These are phyloP conservation scores for Drosophila setosimentum DNA, from an alignment of 2,888 invertebrate species.

Conservation along the genomic window DNA sequence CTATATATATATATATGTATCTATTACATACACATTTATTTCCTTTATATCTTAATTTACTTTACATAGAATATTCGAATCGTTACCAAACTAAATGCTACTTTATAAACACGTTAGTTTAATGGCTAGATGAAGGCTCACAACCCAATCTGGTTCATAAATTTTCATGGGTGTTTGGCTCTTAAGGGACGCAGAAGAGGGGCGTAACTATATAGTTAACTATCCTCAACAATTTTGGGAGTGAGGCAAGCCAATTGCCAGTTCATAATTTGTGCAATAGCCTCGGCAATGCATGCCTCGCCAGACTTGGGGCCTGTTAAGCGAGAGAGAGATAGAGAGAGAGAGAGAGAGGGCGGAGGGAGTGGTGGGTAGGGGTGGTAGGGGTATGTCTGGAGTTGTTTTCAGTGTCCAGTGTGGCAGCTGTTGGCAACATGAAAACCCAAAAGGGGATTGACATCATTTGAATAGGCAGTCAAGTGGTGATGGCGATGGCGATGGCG, in stretches of 20 bases:
- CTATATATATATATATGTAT: neutral
- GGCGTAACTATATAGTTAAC: constrained; percentile 4
- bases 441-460: constrained; percentile 45
- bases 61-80: neutral
- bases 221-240: constrained; percentile 29
- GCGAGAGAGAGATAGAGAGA: too few relatives aligned
- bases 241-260: constrained; percentile 45
- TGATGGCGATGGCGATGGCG: too few relatives aligned
- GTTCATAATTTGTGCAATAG: constrained; percentile 63
- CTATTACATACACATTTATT: neutral
- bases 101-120: constrained; percentile 15
- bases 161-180: constrained; percentile 19
- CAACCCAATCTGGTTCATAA: constrained; percentile 14
- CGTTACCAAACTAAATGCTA: neutral
- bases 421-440: constrained; percentile 51
- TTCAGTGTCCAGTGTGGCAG: constrained; percentile 32
- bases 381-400: neutral
- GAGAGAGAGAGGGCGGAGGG: too few relatives aligned
- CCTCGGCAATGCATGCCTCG: constrained; percentile 33
- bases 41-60: neutral
- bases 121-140: constrained; percentile 20
- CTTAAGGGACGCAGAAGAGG: neutral
- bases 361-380: neutral
- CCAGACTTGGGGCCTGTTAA: neutral
- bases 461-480: constrained; percentile 12